Evolutionary conservation across 2,797 vertebrate genomes (phyloP), one percentile per base, ranked within the genome.

Genomic region (Rhadinocentrus ornatus): DNA sequence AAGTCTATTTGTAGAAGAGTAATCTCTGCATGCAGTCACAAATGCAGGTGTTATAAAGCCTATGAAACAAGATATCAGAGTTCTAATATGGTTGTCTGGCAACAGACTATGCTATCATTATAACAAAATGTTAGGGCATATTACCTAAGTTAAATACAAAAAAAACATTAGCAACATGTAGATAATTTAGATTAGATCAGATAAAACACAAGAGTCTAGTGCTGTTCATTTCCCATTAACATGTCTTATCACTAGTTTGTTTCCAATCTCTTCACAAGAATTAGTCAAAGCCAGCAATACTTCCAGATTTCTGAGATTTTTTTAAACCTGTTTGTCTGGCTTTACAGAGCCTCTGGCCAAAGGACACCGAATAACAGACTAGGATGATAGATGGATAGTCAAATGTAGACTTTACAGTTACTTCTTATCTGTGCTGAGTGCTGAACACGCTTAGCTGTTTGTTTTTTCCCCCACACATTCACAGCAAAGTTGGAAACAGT

Each of bases 251-350:
- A n/a, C 20, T 62, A 22, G 11, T 6, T 63, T 52, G 24, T 67
- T 27, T 35, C 11, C 34, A 52, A 35, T 27, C 18, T 57, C 50
- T 66, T 74, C 9, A 35, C 29, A 53, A 52, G n/a, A 67, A 26
- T 44, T 32, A 41, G 75, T 77, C 73, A 62, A 70, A 27, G 46
- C 81, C 22, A 69, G 13, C 52, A 55, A 74, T 39, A 67, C 65
- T 71, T 84, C 72, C 68, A 75, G 78, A 76, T 74, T 82, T 84
- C 73, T 77, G 64, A 69, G 66, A 71, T 60, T 31, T 73, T n/a
- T 24, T 66, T 41, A 26, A 59, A 68, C 65, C 69, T 54, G 66
- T 75, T 71, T 65, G 53, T 70, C 80, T 82, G 71, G 73, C 66
- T 69, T 75, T 71, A 66, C 62, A 67, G 12, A 55, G 46, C 57